A percentile compares a stretch with the other conserved stretches of the same genome.
Evolutionary conservation across 2,797 vertebrate genomes (phyloP).

Genomic region (Hydrolagus colliei): DNA sequence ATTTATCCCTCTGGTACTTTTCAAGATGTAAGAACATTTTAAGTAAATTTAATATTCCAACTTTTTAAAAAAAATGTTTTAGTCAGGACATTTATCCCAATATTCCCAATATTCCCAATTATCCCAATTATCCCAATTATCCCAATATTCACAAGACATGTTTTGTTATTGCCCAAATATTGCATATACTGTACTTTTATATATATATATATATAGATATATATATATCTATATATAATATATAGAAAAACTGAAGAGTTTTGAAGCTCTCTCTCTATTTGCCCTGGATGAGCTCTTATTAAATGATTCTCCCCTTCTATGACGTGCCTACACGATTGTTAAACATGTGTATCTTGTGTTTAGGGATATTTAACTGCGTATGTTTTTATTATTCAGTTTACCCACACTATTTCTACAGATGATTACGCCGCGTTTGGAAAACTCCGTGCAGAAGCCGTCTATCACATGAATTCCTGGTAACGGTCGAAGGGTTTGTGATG

Average conservation of each 20-base stretch:
- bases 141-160: too few species aligned
- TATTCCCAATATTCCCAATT: too few species aligned
- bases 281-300: not conserved
- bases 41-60: not conserved
- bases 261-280: constrained; percentile 42
- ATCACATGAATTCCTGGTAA: constrained; percentile 46
- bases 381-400: constrained; percentile 61
- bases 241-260: too few species aligned
- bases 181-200: too few species aligned
- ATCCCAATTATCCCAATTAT: too few species aligned
- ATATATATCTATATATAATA: too few species aligned
- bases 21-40: not conserved
- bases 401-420: constrained; percentile 97
- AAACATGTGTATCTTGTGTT: constrained; percentile 16
- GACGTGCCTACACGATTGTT: constrained; percentile 3
- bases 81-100: too few species aligned
- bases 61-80: too few species aligned
- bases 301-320: not conserved
- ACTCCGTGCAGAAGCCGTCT: constrained; percentile 48
- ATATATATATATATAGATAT: too few species aligned
- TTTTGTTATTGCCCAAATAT: too few species aligned
- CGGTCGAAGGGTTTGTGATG: constrained; percentile 49
- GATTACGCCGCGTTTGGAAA: constrained; percentile 53
- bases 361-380: not conserved
- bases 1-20: not conserved